Evolutionary conservation across 2,113 vertebrate species (phyloP).

Genomic region (Salvator merianae): DNA sequence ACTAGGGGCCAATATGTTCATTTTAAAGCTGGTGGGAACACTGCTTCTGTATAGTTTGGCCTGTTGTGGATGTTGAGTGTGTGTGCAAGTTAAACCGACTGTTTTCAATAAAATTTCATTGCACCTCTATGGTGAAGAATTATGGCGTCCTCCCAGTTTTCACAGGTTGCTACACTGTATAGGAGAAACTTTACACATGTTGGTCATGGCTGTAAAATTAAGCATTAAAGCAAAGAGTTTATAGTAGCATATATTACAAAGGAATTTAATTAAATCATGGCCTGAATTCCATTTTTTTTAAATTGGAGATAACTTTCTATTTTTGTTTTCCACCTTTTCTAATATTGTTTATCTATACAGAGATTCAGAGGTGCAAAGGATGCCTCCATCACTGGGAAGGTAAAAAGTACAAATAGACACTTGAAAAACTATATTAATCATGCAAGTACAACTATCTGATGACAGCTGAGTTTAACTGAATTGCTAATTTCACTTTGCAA

Average conservation of each 20-base stretch:
- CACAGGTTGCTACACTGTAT: background rate
- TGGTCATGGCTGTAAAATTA: conserved; percentile 13
- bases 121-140: background rate
- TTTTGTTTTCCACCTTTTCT: background rate
- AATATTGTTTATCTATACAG: background rate
- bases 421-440: background rate
- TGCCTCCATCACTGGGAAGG: too few species aligned
- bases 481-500: background rate
- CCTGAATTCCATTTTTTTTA: conserved; percentile 9
- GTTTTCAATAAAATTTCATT: conserved; percentile 30
- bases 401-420: too few species aligned
- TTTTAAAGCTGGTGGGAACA: conserved; percentile 43
- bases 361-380: conserved; percentile 5
- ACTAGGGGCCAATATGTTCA: conserved; percentile 33
- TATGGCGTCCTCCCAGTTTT: conserved; percentile 23
- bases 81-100: conserved; percentile 7
- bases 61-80: background rate
- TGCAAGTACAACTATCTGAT: background rate
- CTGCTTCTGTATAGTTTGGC: conserved; percentile 18
- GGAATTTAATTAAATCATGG: conserved; percentile 24
- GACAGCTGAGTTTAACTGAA: background rate
- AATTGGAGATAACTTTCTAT: background rate
- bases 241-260: background rate
- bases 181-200: background rate
- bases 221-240: conserved; percentile 3